phyloP scores from a whole-genome alignment of 2,888 invertebrate genomes.

The Trichopoda pennipes region DNA sequence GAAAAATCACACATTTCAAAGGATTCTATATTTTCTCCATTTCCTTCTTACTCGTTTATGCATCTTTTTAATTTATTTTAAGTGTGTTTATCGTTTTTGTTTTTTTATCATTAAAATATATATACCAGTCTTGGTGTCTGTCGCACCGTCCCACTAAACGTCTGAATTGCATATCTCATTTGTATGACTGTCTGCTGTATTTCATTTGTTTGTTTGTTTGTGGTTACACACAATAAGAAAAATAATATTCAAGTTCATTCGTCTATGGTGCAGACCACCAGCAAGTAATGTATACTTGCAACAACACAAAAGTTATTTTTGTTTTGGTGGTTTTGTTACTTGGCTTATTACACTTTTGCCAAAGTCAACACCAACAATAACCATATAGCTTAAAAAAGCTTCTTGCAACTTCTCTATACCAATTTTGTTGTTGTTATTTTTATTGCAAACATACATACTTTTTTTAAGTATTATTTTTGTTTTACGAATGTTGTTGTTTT shows the following conservation, averaged over 20 bases:
- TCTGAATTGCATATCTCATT: conserved; percentile 33
- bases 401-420: conserved; percentile 36
- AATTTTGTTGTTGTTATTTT: conserved; percentile 35
- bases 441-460: conserved; percentile 1
- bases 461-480: conserved; percentile 34
- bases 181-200: conserved; percentile 40
- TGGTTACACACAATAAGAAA: conserved; percentile 63
- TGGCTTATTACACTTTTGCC: conserved; percentile 62
- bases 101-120: conserved; percentile 29
- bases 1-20: conserved; percentile 66
- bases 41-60: conserved; percentile 39
- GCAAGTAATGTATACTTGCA: conserved; percentile 60
- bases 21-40: conserved; percentile 57
- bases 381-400: conserved; percentile 1
- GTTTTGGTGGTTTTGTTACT: conserved; percentile 60
- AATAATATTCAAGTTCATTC: conserved; percentile 68
- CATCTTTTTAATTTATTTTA: conserved; percentile 21
- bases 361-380: conserved; percentile 21
- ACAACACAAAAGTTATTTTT: conserved; percentile 50
- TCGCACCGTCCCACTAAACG: conserved; percentile 19
- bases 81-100: conserved; percentile 34
- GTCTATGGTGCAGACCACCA: conserved; percentile 67
- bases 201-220: conserved; percentile 58
- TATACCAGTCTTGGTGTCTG: conserved; percentile 15
- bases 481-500: conserved; percentile 53